Percentiles rank a stretch among this genome's conserved stretches.
phyloP scores from a whole-genome alignment of 2,797 vertebrate genomes.

The Muscicapa comitata region DNA sequence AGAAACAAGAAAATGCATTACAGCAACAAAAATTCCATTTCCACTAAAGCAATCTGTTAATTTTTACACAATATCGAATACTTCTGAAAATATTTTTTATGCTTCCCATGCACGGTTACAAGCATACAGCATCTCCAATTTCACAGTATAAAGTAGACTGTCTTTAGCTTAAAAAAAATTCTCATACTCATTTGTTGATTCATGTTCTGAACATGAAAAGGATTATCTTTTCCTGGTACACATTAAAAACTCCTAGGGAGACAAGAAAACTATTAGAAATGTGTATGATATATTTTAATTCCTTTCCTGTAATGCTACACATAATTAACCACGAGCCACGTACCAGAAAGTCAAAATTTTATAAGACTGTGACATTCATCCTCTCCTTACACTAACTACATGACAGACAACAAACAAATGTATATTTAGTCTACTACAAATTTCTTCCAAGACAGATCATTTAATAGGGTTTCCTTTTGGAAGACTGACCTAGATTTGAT shows the following conservation, averaged over 20 bases:
- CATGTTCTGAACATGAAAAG: neutral
- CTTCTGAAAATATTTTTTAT: neutral
- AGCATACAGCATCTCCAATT: neutral
- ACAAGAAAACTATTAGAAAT: neutral
- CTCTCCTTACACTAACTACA: neutral
- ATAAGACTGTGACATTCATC: fast-evolving
- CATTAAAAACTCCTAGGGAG: neutral
- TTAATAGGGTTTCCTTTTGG: neutral
- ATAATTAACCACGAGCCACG: neutral
- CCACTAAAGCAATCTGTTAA: neutral
- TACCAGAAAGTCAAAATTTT: neutral
- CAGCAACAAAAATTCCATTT: neutral
- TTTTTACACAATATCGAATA: neutral
- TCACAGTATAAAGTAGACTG: neutral
- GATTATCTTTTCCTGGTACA: neutral
- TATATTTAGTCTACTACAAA: neutral
- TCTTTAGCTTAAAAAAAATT: neutral
- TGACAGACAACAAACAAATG: neutral
- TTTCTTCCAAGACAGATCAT: neutral
- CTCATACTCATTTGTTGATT: neutral
- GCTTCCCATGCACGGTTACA: neutral
- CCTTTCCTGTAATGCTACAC: neutral
- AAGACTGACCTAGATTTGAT: neutral
- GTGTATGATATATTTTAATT: neutral
- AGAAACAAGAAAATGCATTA: conserved; percentile 27